Conservation (phyloP, 2,113 vertebrate genomes). For the Fukomys damarensis region DNA sequence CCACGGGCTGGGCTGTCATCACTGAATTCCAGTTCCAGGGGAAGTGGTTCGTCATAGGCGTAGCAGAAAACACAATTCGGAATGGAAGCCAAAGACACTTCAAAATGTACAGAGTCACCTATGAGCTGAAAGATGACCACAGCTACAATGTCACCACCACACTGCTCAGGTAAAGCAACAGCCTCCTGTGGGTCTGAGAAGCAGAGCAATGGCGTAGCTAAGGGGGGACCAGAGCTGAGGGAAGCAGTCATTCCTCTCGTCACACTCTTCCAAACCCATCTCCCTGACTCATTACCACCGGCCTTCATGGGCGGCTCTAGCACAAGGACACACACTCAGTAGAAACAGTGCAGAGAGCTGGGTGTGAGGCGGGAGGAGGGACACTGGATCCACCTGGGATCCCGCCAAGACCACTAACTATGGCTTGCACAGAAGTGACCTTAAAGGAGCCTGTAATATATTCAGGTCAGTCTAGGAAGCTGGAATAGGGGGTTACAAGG, state of each 20-base stretch:
- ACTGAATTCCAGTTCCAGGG: conserved; percentile 87
- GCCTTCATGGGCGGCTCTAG: neutral
- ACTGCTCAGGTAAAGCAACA: conserved; percentile 79
- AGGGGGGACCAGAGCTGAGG: neutral
- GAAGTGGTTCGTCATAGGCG: conserved; percentile 90
- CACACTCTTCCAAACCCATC: fast-evolving
- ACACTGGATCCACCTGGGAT: neutral
- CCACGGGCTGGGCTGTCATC: neutral
- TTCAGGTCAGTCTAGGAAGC: neutral
- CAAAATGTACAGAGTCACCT: conserved; percentile 87
- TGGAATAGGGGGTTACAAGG: neutral
- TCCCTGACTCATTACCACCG: neutral
- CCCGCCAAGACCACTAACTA: neutral
- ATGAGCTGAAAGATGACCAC: conserved; percentile 77
- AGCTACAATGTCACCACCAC: conserved; percentile 87
- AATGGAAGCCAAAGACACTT: conserved; percentile 73
- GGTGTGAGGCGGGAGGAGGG: neutral
- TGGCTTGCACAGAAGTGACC: neutral
- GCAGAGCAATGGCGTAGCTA: neutral
- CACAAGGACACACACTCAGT: neutral
- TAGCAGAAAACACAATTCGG: conserved; percentile 88
- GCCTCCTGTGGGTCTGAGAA: neutral
- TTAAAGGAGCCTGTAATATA: neutral
- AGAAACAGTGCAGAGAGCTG: neutral
- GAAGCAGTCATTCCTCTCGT: neutral